phyloP scores from a whole-genome alignment of 2,797 vertebrate species.

The Sebastes diploproa region DNA sequence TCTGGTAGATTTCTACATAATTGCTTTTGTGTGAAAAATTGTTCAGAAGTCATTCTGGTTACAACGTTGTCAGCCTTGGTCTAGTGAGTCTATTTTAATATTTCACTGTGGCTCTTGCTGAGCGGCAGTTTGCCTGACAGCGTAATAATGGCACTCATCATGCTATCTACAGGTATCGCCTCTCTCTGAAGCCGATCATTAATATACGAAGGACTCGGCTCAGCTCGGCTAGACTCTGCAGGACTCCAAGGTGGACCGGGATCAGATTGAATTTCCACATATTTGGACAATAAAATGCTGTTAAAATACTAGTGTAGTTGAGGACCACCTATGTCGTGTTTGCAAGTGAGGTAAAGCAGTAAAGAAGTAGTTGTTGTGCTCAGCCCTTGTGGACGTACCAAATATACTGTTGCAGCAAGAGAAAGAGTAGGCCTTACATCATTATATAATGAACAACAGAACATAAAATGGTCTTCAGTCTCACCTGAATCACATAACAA shows the following conservation, averaged over 20 bases:
- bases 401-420: neutral
- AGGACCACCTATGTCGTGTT: neutral
- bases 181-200: slow-evolving; percentile 38
- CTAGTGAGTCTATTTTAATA: slow-evolving; percentile 43
- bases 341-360: neutral
- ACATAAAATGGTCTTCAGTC: neutral
- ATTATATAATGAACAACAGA: neutral
- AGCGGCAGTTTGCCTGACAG: slow-evolving; percentile 26
- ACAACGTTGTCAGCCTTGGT: slow-evolving; percentile 27
- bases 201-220: slow-evolving; percentile 21
- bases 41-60: slow-evolving; percentile 41
- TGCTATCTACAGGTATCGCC: slow-evolving; percentile 38
- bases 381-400: neutral
- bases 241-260: neutral
- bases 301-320: neutral
- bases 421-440: neutral
- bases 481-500: neutral
- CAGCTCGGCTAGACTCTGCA: neutral
- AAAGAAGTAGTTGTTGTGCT: neutral
- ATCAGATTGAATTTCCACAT: neutral
- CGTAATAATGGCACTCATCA: slow-evolving; percentile 48
- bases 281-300: neutral
- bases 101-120: slow-evolving; percentile 34
- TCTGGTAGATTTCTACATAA: slow-evolving; percentile 24
- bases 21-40: slow-evolving; percentile 31